Evolutionary conservation across 92 coral and sea anemone genomes (phyloP).

Genomic region (Nematostella vectensis): DNA sequence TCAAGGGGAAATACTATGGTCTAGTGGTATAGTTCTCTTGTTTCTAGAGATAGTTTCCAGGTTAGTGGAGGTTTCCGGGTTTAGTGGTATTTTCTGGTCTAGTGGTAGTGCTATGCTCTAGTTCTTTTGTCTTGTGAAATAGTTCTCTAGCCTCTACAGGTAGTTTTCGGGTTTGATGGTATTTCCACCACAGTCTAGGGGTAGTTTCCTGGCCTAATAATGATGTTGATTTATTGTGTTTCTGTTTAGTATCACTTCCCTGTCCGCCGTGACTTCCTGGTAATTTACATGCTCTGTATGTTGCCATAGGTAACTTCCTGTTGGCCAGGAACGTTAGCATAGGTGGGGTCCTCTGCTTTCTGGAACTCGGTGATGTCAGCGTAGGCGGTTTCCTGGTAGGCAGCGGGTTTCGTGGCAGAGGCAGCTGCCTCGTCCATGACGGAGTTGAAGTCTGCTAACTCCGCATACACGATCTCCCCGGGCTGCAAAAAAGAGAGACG

Average conservation of each 20-base stretch:
- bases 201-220: not conserved
- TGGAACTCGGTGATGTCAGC: conserved; percentile 28
- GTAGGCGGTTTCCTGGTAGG: conserved; percentile 22
- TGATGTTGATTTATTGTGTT: no score
- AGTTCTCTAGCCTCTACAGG: no score
- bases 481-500: conserved; percentile 11
- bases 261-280: not conserved
- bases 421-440: not conserved
- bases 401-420: conserved; percentile 2
- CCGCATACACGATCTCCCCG: conserved; percentile 30
- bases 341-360: conserved; percentile 14
- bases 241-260: no score
- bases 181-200: no score
- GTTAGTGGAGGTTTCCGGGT: no score
- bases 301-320: conserved; percentile 3
- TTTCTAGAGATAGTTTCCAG: no score
- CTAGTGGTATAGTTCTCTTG: no score
- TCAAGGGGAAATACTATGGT: no score
- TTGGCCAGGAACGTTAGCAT: conserved; percentile 27
- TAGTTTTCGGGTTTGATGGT: no score
- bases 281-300: conserved; percentile 7
- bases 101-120: no score
- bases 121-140: no score
- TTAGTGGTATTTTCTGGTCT: no score
- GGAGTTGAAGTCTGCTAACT: conserved; percentile 26